A percentile compares a stretch with the other conserved stretches of the same genome.
Conservation (phyloP, 1,140 invertebrate genomes). For the Drosophila mayri region DNA sequence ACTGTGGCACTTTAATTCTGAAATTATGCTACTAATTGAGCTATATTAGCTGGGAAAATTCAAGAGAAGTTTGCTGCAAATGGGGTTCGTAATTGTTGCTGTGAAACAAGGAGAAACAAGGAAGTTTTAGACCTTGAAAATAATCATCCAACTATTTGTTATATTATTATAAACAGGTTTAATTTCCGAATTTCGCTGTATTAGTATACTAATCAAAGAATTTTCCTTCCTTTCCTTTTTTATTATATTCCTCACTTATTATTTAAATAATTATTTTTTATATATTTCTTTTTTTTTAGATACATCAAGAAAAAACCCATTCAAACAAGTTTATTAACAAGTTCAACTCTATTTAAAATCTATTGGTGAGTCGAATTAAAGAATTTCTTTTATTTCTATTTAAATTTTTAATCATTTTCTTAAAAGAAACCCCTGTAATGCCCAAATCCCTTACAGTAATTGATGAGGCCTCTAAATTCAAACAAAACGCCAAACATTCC, state of each 20-base stretch:
- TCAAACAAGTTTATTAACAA: neutral
- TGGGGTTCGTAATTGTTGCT: neutral
- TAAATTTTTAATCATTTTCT: neutral
- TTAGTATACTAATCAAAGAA: too few species aligned
- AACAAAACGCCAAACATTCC: slow-evolving; percentile 3
- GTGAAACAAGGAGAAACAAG: neutral
- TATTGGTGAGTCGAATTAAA: neutral
- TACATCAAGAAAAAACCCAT: too few species aligned
- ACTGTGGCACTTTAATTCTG: slow-evolving; percentile 33
- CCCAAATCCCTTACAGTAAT: slow-evolving; percentile 1
- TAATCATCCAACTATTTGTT: neutral
- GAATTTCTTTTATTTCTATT: neutral
- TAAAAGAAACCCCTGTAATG: neutral
- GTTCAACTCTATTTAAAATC: too few species aligned
- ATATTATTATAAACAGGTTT: too few species aligned
- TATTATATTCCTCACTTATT: too few species aligned
- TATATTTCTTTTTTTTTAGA: too few species aligned
- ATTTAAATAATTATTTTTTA: too few species aligned
- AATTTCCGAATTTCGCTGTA: too few species aligned
- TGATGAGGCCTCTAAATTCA: slow-evolving; percentile 6
- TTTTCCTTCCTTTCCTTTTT: too few species aligned
- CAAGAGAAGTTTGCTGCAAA: neutral
- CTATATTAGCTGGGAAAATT: slow-evolving; percentile 9
- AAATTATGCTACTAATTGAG: slow-evolving; percentile 46
- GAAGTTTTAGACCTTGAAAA: neutral